Base-by-base conservation (phyloP, 2,113 vertebrate genomes). In the Ramphastos sulfuratus region DNA sequence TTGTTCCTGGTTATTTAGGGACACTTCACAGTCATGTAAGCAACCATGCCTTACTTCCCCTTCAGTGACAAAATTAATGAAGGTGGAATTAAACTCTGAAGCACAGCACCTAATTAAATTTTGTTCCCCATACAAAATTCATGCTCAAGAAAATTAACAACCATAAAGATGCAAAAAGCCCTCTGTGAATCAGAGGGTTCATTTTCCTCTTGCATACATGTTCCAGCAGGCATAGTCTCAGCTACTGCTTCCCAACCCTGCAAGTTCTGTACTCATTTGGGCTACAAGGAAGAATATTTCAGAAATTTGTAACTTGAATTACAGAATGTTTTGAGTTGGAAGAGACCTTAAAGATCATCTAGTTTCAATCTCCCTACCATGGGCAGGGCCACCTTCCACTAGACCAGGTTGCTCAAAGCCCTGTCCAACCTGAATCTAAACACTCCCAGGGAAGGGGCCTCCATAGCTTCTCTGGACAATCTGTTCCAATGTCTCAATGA, bases 11-110 rank as follows among this genome's bases (percentile, higher is more conserved):
- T 65, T 64, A 93, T 71, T 64, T 28, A 71, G 31, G 77, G 65
- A 90, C 65, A 74, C 48, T 88, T 86, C 65, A 89, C 54, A 35
- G 33, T 78, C 48, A 78, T 67, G 60, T 93, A 71, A 75, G 70
- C 0, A 0, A 91, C 66, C 39, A 91, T 79, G 20, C 71, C 50
- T 76, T 39, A 82, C 48, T 72, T 93, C 37, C 37, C 37, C 37
- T 37, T 37, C 7, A 37, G 37, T 37, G 37, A 37, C 37, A 37
- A 37, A 37, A 37, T 37, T 37, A 37, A 37, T 37, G 37, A 91
- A 91, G 67, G 78, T 85, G 39, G 84, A 95, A 93, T 87, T 86
- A 60, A 87, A 59, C 30, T 77, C 54, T 80, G 27, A 80, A 93
- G 63, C 23, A 69, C n/a, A 82, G 33, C 39, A 56, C 5, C 44